Evolutionary conservation across 1,140 invertebrate species (phyloP).

Genomic region (Zophobas atratus): DNA sequence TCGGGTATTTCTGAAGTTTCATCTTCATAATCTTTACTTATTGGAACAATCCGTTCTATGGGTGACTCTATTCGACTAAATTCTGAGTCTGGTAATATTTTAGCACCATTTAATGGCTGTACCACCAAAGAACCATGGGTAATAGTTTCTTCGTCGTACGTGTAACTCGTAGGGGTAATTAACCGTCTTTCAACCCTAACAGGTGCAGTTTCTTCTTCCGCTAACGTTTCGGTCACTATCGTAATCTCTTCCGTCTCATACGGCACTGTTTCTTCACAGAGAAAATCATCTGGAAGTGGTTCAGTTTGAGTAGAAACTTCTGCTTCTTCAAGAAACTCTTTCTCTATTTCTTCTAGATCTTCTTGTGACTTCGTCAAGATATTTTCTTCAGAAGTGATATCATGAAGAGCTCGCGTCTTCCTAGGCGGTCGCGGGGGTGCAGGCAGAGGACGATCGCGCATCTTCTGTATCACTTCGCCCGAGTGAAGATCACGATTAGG

Average conservation of each 20-base stretch:
- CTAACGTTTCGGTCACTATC: constrained; percentile 49
- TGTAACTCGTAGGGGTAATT: constrained; percentile 67
- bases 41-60: constrained; percentile 53
- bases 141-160: constrained; percentile 63
- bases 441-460: constrained; percentile 86
- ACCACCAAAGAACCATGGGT: constrained; percentile 65
- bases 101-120: constrained; percentile 60
- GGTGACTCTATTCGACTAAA: constrained; percentile 32
- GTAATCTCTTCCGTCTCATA: constrained; percentile 60
- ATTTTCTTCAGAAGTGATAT: constrained; percentile 62
- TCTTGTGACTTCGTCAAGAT: constrained; percentile 51
- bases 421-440: constrained; percentile 85
- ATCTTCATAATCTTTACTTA: constrained; percentile 53
- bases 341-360: constrained; percentile 58
- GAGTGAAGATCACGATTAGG: constrained; percentile 76
- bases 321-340: constrained; percentile 72
- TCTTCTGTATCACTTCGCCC: constrained; percentile 81
- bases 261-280: constrained; percentile 75
- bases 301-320: constrained; percentile 87
- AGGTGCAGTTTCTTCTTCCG: neutral
- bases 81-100: constrained; percentile 57
- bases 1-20: constrained; percentile 64
- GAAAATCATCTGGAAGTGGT: constrained; percentile 82
- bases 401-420: constrained; percentile 67
- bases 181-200: constrained; percentile 69